Percentiles rank a stretch among this genome's conserved stretches.
Evolutionary conservation across 1,140 invertebrate genomes (phyloP).

Genomic region (Magallana gigas): DNA sequence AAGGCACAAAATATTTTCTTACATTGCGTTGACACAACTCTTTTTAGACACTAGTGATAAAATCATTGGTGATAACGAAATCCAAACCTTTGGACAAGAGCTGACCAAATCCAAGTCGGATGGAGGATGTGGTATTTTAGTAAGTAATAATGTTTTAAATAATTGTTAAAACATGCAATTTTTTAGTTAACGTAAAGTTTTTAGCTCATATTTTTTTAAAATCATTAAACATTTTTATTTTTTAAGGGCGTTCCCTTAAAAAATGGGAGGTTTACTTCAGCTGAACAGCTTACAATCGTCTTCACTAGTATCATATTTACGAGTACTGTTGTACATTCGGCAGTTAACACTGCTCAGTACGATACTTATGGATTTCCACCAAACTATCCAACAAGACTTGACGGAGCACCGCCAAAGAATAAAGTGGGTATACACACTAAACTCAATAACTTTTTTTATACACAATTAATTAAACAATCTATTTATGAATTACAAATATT

Average conservation of each 20-base stretch:
- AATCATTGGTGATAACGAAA: neutral
- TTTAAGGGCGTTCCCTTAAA: slow-evolving; percentile 55
- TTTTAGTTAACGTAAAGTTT: neutral
- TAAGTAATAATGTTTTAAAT: neutral
- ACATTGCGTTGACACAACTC: too few relatives aligned
- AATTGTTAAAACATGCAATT: too few relatives aligned
- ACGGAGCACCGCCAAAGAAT: slow-evolving; percentile 74
- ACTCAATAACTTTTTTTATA: too few relatives aligned
- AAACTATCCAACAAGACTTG: slow-evolving; percentile 79
- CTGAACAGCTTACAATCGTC: slow-evolving; percentile 71
- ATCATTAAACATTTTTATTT: neutral
- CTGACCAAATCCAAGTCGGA: slow-evolving; percentile 44
- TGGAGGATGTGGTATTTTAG: slow-evolving; percentile 57
- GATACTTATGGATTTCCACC: slow-evolving; percentile 78
- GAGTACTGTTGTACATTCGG: slow-evolving; percentile 78
- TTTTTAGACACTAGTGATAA: neutral
- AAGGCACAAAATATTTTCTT: too few relatives aligned
- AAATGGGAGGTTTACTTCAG: slow-evolving; percentile 67
- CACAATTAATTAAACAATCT: too few relatives aligned
- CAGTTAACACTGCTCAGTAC: slow-evolving; percentile 77
- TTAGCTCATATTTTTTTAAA: neutral
- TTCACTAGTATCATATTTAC: slow-evolving; percentile 77
- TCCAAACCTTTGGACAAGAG: slow-evolving; percentile 19
- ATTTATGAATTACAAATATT: too few relatives aligned
- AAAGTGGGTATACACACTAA: slow-evolving; percentile 72